phyloP scores from a whole-genome alignment of 2,797 vertebrate species.

The Arnoldichthys spilopterus region DNA sequence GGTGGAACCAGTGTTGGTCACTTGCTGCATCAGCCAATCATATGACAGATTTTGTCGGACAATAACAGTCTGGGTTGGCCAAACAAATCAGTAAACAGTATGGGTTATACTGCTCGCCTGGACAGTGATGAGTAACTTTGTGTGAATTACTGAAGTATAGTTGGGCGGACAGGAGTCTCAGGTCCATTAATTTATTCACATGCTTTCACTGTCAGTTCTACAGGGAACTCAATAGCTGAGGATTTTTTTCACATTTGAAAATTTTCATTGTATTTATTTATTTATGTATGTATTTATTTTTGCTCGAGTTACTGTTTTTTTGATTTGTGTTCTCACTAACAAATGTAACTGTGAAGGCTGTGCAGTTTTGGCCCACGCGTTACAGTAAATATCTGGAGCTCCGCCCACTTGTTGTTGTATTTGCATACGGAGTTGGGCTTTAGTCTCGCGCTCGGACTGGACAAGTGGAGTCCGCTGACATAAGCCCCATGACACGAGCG shows the following conservation, averaged over 20 bases:
- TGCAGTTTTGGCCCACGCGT: too few relatives aligned
- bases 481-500: not conserved
- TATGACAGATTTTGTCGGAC: not conserved
- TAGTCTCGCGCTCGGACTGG: not conserved
- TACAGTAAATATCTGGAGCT: not conserved
- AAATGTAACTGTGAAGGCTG: too few relatives aligned
- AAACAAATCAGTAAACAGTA: not conserved
- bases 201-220: too few relatives aligned
- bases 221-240: too few relatives aligned
- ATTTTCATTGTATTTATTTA: too few relatives aligned
- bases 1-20: not conserved
- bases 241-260: too few relatives aligned
- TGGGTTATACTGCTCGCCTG: not conserved
- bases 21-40: not conserved
- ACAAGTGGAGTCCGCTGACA: conserved; percentile 4
- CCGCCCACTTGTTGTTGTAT: not conserved
- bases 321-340: too few relatives aligned
- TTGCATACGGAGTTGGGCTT: conserved; percentile 14
- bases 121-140: not conserved
- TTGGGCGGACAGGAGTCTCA: too few relatives aligned
- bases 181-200: too few relatives aligned
- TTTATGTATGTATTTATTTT: too few relatives aligned
- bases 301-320: too few relatives aligned
- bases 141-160: not conserved
- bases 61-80: not conserved